Conservation (phyloP, 2,888 invertebrate species). For the Eristalis pertinax region DNA sequence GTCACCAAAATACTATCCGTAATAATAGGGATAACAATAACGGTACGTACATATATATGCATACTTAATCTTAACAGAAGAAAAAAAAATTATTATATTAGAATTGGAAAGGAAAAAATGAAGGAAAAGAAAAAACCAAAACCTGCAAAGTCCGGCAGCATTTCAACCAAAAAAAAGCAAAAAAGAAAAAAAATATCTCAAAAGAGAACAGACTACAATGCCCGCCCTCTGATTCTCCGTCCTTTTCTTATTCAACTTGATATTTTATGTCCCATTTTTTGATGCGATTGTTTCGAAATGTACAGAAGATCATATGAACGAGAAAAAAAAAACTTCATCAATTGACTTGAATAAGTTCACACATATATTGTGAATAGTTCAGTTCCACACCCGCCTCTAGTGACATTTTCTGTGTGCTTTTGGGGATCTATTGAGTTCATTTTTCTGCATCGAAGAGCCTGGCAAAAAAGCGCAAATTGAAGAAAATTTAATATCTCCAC, state of each 20-base stretch:
- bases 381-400: no score
- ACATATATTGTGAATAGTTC: no score
- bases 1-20: slow-evolving; percentile 48
- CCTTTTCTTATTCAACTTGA: not conserved
- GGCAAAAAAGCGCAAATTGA: not conserved
- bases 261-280: not conserved
- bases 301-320: not conserved
- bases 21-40: slow-evolving; percentile 46
- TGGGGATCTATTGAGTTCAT: no score
- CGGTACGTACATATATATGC: slow-evolving; percentile 43
- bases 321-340: not conserved
- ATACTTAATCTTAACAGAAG: not conserved
- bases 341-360: no score
- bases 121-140: not conserved
- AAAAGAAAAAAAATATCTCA: not conserved
- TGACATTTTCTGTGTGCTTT: no score
- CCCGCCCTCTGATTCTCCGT: not conserved
- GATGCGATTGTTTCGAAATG: not conserved
- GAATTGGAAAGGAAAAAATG: no score
- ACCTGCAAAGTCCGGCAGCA: not conserved
- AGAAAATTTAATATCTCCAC: not conserved
- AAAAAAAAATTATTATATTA: not conserved
- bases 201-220: not conserved
- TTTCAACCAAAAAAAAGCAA: not conserved
- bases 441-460: no score